phyloP scores from a whole-genome alignment of 2,888 invertebrate species.

The Candidula unifasciata region DNA sequence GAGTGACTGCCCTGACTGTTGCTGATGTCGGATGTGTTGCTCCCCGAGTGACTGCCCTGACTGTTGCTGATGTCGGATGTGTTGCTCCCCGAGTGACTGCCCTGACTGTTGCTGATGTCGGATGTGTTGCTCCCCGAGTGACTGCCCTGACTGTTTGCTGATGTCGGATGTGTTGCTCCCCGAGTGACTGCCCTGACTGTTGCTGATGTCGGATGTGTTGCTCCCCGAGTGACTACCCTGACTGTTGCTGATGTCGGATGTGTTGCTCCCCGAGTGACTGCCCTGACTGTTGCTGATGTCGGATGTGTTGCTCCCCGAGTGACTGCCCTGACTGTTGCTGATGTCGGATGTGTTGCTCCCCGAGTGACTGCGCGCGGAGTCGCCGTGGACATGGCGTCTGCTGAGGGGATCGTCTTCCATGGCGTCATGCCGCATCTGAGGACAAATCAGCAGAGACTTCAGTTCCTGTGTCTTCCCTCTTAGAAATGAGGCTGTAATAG shows the following conservation, averaged over 20 bases:
- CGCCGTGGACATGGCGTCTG: not conserved
- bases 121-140: too few species aligned
- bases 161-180: not conserved
- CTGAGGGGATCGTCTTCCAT: constrained; percentile 14
- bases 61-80: too few species aligned
- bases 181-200: not conserved
- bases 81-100: too few species aligned
- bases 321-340: too few species aligned
- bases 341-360: not conserved
- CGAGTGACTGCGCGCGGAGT: not conserved
- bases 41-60: too few species aligned
- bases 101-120: too few species aligned
- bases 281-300: not conserved
- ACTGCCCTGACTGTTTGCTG: too few species aligned
- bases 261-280: not conserved
- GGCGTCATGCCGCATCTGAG: constrained; percentile 31
- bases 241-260: not conserved
- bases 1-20: too few species aligned
- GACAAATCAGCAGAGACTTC: not conserved
- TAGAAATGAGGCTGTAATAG: too few species aligned
- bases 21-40: too few species aligned
- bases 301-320: too few species aligned
- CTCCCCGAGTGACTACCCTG: not conserved
- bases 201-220: not conserved
- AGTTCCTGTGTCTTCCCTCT: too few species aligned